phyloP scores from a whole-genome alignment of 64 coral and sea anemone genomes.

The Montipora cactus region DNA sequence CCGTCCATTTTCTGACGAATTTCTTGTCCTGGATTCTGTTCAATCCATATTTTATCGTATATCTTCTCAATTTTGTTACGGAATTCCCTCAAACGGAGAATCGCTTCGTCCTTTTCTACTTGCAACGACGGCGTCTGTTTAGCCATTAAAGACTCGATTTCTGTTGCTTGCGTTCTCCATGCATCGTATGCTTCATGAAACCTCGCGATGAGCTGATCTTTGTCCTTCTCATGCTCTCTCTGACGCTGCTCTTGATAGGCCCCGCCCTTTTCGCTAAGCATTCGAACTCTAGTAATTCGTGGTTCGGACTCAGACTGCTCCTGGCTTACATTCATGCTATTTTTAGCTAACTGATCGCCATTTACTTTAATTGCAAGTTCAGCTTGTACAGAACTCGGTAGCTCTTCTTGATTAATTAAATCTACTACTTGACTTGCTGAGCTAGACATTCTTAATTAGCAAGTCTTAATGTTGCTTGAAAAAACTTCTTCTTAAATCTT shows the following conservation, averaged over 20 bases:
- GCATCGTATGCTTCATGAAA: neutral
- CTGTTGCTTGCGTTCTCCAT: constrained; percentile 7
- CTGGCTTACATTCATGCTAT: neutral
- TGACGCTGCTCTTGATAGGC: constrained; percentile 8
- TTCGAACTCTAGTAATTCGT: constrained; percentile 6
- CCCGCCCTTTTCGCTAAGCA: neutral
- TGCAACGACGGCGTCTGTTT: neutral
- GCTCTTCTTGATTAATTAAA: neutral
- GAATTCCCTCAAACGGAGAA: constrained; percentile 6
- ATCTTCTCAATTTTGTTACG: neutral
- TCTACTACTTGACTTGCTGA: neutral
- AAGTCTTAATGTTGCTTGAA: neutral
- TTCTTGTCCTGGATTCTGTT: neutral
- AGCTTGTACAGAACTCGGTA: neutral
- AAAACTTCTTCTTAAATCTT: constrained; percentile 7
- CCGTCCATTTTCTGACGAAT: neutral
- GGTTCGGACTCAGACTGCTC: neutral
- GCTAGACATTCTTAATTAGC: neutral
- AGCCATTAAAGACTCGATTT: neutral
- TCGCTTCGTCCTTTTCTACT: neutral
- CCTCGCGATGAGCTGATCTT: neutral
- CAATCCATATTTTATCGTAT: neutral
- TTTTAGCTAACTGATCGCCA: neutral
- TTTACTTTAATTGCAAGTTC: neutral
- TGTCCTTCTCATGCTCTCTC: neutral